Conservation (phyloP, 1,140 invertebrate genomes). For the Eueides isabella region DNA sequence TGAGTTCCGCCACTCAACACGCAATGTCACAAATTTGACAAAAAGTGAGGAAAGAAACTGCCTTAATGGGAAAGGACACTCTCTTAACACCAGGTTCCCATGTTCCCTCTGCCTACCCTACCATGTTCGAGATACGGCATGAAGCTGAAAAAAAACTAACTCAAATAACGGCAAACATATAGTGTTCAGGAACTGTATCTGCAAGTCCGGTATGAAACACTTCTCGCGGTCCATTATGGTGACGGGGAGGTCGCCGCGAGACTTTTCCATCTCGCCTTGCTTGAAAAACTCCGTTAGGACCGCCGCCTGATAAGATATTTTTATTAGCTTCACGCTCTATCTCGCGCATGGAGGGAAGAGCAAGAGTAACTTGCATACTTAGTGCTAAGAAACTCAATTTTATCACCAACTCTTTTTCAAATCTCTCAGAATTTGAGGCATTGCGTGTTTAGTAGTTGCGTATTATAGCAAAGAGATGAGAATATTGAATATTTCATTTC, state of each 20-base stretch:
- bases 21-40: too few species aligned
- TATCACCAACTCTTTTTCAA: too few species aligned
- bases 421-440: not conserved
- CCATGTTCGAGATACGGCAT: not conserved
- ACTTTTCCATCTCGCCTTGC: constrained; percentile 93
- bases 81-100: not conserved
- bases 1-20: too few species aligned
- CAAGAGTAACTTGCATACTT: too few species aligned
- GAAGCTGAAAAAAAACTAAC: constrained; percentile 50
- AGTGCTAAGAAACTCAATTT: too few species aligned
- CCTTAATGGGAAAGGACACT: not conserved
- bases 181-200: constrained; percentile 89
- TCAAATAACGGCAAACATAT: constrained; percentile 70
- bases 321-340: not conserved
- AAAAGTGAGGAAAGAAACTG: too few species aligned
- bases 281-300: constrained; percentile 94
- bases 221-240: constrained; percentile 93
- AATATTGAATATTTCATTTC: not conserved
- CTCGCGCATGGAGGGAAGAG: too few species aligned
- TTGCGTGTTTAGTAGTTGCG: not conserved
- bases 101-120: not conserved
- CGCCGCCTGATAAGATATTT: constrained; percentile 81
- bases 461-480: not conserved
- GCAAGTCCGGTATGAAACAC: constrained; percentile 91
- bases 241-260: constrained; percentile 88